phyloP scores from a whole-genome alignment of 23 tunicate genomes.

The Styela plicata region DNA sequence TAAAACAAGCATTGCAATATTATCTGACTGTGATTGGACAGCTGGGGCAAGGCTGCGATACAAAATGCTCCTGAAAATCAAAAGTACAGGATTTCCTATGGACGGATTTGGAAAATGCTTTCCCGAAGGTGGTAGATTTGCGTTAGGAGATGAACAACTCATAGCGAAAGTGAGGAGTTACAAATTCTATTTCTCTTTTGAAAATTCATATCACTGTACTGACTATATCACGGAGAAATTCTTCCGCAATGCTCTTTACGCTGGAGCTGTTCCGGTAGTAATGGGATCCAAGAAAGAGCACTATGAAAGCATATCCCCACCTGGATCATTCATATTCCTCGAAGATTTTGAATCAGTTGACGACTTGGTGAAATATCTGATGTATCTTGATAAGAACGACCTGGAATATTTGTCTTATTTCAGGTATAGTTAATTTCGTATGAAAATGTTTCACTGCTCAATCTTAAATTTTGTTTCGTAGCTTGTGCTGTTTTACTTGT shows the following conservation, averaged over 20 bases:
- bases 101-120: conserved; percentile 20
- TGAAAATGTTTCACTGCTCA: no score
- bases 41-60: conserved; percentile 22
- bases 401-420: conserved; percentile 3
- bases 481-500: no score
- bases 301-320: conserved; percentile 2
- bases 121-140: not conserved
- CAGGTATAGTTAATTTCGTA: no score
- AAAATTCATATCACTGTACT: conserved; percentile 28
- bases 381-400: conserved; percentile 10
- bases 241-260: conserved; percentile 16
- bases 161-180: not conserved
- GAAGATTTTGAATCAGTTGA: conserved; percentile 13
- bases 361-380: not conserved
- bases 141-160: not conserved
- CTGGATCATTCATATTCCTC: conserved; percentile 18
- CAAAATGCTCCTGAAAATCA: conserved; percentile 5
- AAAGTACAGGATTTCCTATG: not conserved
- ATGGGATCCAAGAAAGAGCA: conserved; percentile 10
- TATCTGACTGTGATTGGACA: conserved; percentile 12
- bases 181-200: conserved; percentile 41
- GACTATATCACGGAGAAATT: conserved; percentile 33
- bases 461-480: no score
- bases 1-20: not conserved
- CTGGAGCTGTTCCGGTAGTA: conserved; percentile 30